Evolutionary conservation across 2,888 invertebrate species (phyloP), one percentile per base, ranked within the genome.

Genomic region (Mythimna loreyi): DNA sequence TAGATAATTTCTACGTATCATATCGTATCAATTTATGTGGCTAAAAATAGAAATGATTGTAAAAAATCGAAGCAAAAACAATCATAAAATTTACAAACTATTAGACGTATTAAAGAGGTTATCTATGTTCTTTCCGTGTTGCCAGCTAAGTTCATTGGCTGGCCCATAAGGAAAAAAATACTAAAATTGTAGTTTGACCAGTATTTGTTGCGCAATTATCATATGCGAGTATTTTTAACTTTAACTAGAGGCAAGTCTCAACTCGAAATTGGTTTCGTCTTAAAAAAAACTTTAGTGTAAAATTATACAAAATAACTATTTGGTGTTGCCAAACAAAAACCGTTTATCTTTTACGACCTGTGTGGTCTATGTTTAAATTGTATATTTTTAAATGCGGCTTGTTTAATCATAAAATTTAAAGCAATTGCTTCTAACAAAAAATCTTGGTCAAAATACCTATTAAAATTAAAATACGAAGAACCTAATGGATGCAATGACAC

Each of bases 81-180:
- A 9, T 49, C 59, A 7, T 50, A 57, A 45, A 43, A 43, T 58
- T 52, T 6, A 50, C 8, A 28, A 52, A 61, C 43, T 33, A 23
- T 4, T 23, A 19, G n/a, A 8, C 19, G 4, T 21, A 47, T 19
- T 9, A 49, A n/a, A 61, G 47, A 49, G 43, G 25, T 55, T 50
- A 59, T 62, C 33, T 62, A n/a, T 49, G 25, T 58, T 64, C 47
- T 66, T 67, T 79, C 58, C 55, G 45, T 52, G 58, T 71, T 71
- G 55, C 63, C 53, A 58, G 9, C 9, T 69, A 65, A 25, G 79
- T 77, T 78, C 79, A 78, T 69, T 70, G 77, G 55, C 78, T 74
- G 78, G n/a, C 19, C 50, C 25, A 78, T 60, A 43, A 74, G 75
- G 65, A 78, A 78, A 78, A 76, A 50, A 43, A 49, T 43, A 64